These are phyloP conservation scores for Platyscapa corneri DNA, from an alignment of 1,140 invertebrate genomes.

Conservation along the genomic window DNA sequence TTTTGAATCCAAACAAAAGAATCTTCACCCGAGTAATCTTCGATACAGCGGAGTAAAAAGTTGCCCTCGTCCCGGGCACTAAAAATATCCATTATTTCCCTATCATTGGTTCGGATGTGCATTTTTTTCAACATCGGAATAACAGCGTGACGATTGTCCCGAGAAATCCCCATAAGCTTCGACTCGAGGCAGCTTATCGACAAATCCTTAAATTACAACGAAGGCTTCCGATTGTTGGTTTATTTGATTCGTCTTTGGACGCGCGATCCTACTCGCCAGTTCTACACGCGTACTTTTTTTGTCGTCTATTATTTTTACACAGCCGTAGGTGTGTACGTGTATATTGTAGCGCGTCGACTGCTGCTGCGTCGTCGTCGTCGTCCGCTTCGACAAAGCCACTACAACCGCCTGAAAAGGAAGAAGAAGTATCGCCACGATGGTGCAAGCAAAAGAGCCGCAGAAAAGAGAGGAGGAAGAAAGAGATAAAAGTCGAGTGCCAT, in stretches of 20 bases:
- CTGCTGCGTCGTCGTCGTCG: neutral
- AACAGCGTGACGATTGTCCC: neutral
- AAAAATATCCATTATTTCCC: neutral
- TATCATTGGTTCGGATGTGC: neutral
- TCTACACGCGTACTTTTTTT: neutral
- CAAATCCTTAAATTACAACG: neutral
- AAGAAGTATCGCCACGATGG: conserved; percentile 21
- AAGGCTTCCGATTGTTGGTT: neutral
- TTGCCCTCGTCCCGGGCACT: neutral
- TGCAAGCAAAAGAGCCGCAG: conserved; percentile 16
- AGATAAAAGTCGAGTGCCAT: conserved; percentile 52
- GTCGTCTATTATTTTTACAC: neutral
- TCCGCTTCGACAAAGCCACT: conserved; percentile 25
- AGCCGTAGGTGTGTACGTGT: neutral
- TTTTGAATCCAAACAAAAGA: neutral
- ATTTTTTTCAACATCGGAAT: neutral
- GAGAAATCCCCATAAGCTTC: neutral
- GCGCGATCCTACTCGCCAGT: neutral
- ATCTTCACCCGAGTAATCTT: neutral
- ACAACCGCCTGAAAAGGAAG: conserved; percentile 30
- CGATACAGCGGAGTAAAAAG: neutral
- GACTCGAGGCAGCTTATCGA: neutral
- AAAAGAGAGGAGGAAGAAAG: conserved; percentile 11
- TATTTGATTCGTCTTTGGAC: neutral
- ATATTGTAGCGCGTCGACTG: neutral